Evolutionary conservation across 2,888 invertebrate genomes (phyloP).

Genomic region (Rotaria sp.): DNA sequence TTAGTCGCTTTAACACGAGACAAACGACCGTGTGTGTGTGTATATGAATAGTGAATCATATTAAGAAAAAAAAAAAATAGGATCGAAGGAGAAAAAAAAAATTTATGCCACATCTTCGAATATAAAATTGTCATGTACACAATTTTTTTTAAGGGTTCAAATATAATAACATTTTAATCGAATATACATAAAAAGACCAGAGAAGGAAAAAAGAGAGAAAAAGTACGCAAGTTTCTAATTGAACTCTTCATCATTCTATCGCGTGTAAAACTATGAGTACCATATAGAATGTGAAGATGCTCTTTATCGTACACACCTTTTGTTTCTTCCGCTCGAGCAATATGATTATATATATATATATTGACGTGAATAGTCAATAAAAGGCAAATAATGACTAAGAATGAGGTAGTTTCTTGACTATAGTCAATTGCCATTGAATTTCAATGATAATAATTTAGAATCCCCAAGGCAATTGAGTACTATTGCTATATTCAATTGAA

Average conservation of each 20-base stretch:
- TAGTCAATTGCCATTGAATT: not conserved
- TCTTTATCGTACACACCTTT: not conserved
- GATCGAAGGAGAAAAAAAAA: not conserved
- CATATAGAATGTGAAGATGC: not conserved
- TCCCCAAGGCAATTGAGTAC: not conserved
- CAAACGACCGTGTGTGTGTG: not conserved
- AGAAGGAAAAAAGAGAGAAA: not conserved
- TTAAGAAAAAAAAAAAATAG: not conserved
- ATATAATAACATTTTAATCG: not conserved
- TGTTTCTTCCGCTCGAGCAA: not conserved
- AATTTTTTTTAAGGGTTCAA: not conserved
- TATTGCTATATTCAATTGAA: not conserved
- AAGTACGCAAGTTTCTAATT: not conserved
- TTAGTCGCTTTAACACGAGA: not conserved
- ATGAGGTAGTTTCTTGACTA: not conserved
- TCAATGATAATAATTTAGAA: not conserved
- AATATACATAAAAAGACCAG: not conserved
- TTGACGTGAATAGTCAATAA: conserved; percentile 13
- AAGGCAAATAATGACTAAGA: not conserved
- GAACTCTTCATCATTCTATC: not conserved
- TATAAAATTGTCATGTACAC: not conserved
- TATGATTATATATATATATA: not conserved
- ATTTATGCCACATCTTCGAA: not conserved
- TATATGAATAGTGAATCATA: not conserved
- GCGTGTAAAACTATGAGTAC: not conserved